A percentile compares a stretch with the other conserved stretches of the same genome.
Evolutionary conservation across 2,113 vertebrate species (phyloP).

Genomic region (Parus major): DNA sequence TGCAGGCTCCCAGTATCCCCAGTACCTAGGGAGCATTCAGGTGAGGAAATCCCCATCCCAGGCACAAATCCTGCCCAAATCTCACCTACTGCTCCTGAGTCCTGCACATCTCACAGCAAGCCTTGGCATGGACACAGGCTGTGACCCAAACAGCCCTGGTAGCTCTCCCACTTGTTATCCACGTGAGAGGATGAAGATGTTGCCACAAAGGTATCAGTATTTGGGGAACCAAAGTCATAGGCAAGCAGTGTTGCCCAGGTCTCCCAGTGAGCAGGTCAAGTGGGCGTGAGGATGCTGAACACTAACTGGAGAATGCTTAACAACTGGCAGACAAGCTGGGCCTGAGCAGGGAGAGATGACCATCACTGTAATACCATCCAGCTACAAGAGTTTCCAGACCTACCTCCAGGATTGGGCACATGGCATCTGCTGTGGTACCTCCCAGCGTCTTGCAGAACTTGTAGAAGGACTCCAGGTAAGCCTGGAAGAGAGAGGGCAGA

Average conservation of each 20-base stretch:
- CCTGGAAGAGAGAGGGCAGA: conserved; percentile 69
- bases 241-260: background rate
- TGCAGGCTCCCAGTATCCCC: background rate
- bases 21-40: background rate
- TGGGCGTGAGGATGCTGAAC: background rate
- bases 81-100: background rate
- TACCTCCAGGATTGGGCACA: conserved; percentile 98
- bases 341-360: background rate
- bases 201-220: background rate
- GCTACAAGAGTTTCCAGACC: background rate
- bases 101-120: background rate
- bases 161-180: background rate
- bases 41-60: background rate
- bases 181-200: background rate
- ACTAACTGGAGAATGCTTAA: background rate
- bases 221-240: background rate
- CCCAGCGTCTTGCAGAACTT: conserved; percentile 95
- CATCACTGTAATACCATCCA: background rate
- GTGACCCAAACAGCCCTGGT: background rate
- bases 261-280: background rate
- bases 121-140: background rate
- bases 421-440: conserved; percentile 93
- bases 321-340: background rate
- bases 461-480: conserved; percentile 96
- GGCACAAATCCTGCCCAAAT: background rate